Base-by-base conservation (phyloP, 2,888 invertebrate species). In the Platycheirus albimanus region DNA sequence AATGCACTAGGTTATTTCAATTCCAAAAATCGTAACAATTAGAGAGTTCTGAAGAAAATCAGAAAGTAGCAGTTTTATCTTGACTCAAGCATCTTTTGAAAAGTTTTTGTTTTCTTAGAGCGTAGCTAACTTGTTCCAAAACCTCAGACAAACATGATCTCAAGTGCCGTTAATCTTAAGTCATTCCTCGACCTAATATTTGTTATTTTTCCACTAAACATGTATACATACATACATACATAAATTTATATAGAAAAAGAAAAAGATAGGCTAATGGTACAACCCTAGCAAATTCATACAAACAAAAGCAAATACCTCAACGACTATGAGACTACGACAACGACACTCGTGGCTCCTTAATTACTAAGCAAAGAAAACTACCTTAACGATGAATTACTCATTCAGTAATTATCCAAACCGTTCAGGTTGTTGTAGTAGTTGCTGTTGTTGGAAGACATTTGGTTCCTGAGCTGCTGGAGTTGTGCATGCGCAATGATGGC, bases 281-380 rank as follows among this genome's bases (percentile, higher is more conserved):
- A 56, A 24, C 20, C 3, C 54, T 36, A 36, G 33, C 38, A 56
- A 54, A 54, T 19, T 54, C 19, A 54, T 54, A 36, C n/a, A 54
- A 54, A 36, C 7, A 33, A 54, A 36, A 54, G 20, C 36, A 54
- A 38, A 38, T 56, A 56, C 38, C 13, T 8, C 54, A 30, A 54
- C 36, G 33, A 36, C 36, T 19, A 36, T n/a, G 3, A 13, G 13
- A 6, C 36, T 41, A 41, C 41, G 5, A 41, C 19, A 54, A 54
- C 54, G 36, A 38, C 54, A 38, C 56, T 56, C 13, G 56, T 19
- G 24, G 67, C 52, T 72, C 54, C 71, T 63, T 81, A 81, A 81
- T 81, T 81, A 77, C 81, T 77, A 72, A 67, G 63, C 66, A 77
- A 72, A 81, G 81, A 81, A 76, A 56, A 56, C 61, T 54, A 67